phyloP scores from a whole-genome alignment of 2,888 invertebrate species.

The Kryphioiulus occultus region DNA sequence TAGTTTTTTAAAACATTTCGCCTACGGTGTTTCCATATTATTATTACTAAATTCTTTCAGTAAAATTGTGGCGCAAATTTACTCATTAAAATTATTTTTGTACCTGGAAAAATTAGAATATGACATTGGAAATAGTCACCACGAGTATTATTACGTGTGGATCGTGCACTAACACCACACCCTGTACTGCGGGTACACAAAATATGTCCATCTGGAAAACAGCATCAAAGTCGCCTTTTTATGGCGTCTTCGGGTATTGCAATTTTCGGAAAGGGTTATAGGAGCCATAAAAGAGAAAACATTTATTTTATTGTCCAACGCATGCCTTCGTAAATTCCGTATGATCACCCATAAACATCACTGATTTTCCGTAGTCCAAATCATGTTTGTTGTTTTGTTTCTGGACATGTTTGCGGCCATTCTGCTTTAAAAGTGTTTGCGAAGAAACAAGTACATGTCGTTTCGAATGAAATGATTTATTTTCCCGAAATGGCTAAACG shows the following conservation, averaged over 20 bases:
- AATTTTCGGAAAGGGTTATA: neutral
- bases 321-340: neutral
- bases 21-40: too few species aligned
- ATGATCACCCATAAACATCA: too few species aligned
- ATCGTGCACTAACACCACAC: neutral
- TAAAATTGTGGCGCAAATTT: too few species aligned
- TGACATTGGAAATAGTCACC: too few species aligned
- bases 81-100: too few species aligned
- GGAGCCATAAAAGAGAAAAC: neutral
- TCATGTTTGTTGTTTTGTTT: too few species aligned
- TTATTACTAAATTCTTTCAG: too few species aligned
- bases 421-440: neutral
- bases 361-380: too few species aligned
- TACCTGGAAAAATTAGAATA: too few species aligned
- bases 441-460: neutral
- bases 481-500: neutral
- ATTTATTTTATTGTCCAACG: neutral
- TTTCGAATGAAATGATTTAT: neutral
- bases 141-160: too few species aligned
- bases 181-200: neutral
- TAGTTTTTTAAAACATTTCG: too few species aligned
- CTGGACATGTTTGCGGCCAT: too few species aligned
- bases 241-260: neutral
- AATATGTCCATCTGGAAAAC: neutral
- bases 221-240: neutral